A percentile compares a stretch with the other conserved stretches of the same genome.
phyloP scores from a whole-genome alignment of 2,113 vertebrate genomes.

The Pseudonaja textilis region DNA sequence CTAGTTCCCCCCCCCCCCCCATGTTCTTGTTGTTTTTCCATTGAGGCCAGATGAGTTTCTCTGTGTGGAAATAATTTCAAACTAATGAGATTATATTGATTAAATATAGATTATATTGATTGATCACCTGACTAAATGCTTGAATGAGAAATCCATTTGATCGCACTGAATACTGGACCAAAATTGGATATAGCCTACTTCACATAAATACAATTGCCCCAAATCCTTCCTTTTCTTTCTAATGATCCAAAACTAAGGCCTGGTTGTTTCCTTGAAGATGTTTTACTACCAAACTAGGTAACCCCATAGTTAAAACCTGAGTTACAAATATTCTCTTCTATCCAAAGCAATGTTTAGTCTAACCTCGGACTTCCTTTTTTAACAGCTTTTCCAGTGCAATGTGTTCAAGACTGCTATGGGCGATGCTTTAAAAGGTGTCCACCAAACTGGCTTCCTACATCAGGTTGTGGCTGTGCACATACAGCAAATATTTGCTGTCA shows the following conservation, averaged over 20 bases:
- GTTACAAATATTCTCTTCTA: neutral
- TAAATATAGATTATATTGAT: no score
- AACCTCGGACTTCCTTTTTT: neutral
- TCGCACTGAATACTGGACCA: neutral
- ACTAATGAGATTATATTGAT: neutral
- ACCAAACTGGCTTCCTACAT: neutral
- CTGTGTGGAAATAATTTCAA: neutral
- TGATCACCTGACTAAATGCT: neutral
- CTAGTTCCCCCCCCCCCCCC: rapidly evolving
- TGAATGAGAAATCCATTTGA: neutral
- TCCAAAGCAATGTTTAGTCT: neutral
- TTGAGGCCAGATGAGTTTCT: neutral
- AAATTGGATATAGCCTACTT: neutral
- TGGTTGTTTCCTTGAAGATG: neutral
- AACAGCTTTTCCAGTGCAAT: neutral
- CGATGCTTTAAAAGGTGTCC: neutral
- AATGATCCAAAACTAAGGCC: neutral
- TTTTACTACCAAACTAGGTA: neutral
- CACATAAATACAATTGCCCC: neutral
- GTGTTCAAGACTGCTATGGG: neutral
- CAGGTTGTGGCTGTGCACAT: neutral
- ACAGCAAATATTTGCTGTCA: neutral
- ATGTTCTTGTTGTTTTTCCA: neutral
- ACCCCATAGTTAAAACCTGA: neutral
- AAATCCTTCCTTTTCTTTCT: neutral